Percentiles rank a stretch among this genome's conserved stretches.
Conservation (phyloP, 2,888 invertebrate genomes). For the Acleris holmiana region DNA sequence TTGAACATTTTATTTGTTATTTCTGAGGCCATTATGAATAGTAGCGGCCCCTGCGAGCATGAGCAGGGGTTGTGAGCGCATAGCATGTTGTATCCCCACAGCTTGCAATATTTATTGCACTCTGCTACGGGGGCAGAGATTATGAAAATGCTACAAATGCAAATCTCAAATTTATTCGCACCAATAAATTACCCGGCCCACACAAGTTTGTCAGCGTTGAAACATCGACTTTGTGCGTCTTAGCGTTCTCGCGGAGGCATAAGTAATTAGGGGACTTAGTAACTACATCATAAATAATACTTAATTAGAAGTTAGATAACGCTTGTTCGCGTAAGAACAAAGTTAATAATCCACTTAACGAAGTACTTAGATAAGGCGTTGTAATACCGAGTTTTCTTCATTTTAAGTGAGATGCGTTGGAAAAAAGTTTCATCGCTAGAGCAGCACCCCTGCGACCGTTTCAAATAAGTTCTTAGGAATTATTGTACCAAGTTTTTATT, state of each 20-base stretch:
- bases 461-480: conserved; percentile 42
- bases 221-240: conserved; percentile 46
- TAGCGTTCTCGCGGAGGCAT: conserved; percentile 49
- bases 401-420: conserved; percentile 41
- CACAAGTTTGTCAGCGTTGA: conserved; percentile 35
- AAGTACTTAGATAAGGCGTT: conserved; percentile 38
- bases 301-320: conserved; percentile 51
- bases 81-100: conserved; percentile 71
- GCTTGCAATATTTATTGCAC: conserved; percentile 77
- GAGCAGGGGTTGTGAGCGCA: conserved; percentile 69
- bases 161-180: conserved; percentile 50
- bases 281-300: conserved; percentile 55
- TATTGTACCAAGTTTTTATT: conserved; percentile 47
- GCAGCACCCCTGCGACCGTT: conserved; percentile 26
- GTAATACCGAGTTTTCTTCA: conserved; percentile 41
- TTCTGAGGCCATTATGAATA: conserved; percentile 73
- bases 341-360: conserved; percentile 50
- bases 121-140: conserved; percentile 58
- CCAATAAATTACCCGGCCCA: conserved; percentile 52
- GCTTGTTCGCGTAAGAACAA: conserved; percentile 47
- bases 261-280: conserved; percentile 43
- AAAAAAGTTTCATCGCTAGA: conserved; percentile 24
- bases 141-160: conserved; percentile 64
- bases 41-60: conserved; percentile 61
- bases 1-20: conserved; percentile 50